These are phyloP conservation scores for Scotopteryx bipunctaria DNA, from an alignment of 2,888 invertebrate genomes.

Conservation along the genomic window DNA sequence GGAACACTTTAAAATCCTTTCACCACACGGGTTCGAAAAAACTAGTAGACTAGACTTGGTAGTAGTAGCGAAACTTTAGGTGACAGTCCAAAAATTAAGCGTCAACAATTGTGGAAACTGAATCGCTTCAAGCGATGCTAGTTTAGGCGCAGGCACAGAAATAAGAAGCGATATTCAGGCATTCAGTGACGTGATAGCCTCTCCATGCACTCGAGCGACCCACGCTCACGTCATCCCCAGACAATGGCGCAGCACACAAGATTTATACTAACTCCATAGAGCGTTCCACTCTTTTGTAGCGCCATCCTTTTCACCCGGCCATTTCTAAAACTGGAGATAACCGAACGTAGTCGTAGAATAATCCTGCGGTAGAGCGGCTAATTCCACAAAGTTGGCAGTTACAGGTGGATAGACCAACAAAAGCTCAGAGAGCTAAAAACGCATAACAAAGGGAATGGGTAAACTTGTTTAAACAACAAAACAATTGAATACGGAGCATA, in stretches of 20 bases:
- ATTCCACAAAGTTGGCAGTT: neutral
- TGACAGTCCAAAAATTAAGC: too few relatives aligned
- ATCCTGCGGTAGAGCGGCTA: neutral
- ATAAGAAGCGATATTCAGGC: too few relatives aligned
- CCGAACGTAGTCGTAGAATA: neutral
- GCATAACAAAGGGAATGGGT: neutral
- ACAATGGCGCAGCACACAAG: slow-evolving; percentile 15
- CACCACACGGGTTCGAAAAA: too few relatives aligned
- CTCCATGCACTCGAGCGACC: slow-evolving; percentile 5
- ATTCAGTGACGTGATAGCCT: slow-evolving; percentile 16
- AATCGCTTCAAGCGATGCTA: too few relatives aligned
- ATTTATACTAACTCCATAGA: slow-evolving; percentile 15
- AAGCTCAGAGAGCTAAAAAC: neutral
- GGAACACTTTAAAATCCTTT: too few relatives aligned
- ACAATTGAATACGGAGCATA: neutral
- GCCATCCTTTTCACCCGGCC: neutral
- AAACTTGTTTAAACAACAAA: slow-evolving; percentile 1
- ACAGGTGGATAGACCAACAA: neutral
- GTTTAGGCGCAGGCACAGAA: too few relatives aligned
- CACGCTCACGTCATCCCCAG: slow-evolving; percentile 17
- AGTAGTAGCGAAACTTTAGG: too few relatives aligned
- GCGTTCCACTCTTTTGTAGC: neutral
- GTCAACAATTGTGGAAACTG: too few relatives aligned
- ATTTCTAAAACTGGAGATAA: neutral
- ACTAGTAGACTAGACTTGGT: too few relatives aligned